Evolutionary conservation across 2,888 invertebrate species (phyloP).

Genomic region (Drosophila setosimentum): DNA sequence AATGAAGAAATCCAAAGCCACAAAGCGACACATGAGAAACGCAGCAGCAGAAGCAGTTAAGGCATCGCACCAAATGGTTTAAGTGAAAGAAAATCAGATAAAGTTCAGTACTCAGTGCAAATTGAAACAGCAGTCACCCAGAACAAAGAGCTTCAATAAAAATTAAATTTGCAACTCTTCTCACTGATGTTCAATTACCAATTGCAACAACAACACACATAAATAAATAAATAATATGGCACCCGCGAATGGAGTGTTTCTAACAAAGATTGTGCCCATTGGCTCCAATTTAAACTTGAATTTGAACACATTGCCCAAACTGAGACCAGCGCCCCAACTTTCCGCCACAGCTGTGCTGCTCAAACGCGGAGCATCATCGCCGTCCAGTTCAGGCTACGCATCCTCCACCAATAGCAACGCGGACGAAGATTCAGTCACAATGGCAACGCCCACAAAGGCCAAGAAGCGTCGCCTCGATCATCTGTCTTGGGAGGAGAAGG

Average conservation of each 20-base stretch:
- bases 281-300: conserved; percentile 71
- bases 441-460: conserved; percentile 55
- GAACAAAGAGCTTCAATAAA: conserved; percentile 22
- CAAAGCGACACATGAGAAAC: conserved; percentile 47
- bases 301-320: conserved; percentile 73
- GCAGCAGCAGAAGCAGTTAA: conserved; percentile 40
- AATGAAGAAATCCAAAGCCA: conserved; percentile 72
- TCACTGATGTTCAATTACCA: conserved; percentile 14
- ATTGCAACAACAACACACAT: conserved; percentile 4
- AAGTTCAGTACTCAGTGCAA: conserved; percentile 47
- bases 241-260: conserved; percentile 76
- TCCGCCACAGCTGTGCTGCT: conserved; percentile 50
- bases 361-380: conserved; percentile 49
- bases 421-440: conserved; percentile 59
- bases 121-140: conserved; percentile 9
- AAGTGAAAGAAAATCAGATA: conserved; percentile 62
- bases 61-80: conserved; percentile 42
- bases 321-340: conserved; percentile 58
- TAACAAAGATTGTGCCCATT: conserved; percentile 83
- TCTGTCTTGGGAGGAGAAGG: conserved; percentile 93
- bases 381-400: conserved; percentile 64
- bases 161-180: conserved; percentile 41
- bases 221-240: conserved; percentile 59
- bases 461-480: conserved; percentile 93
- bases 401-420: conserved; percentile 60